These are phyloP conservation scores for Heliconius hewitsoni DNA, from an alignment of 1,140 invertebrate genomes.

Conservation along the genomic window DNA sequence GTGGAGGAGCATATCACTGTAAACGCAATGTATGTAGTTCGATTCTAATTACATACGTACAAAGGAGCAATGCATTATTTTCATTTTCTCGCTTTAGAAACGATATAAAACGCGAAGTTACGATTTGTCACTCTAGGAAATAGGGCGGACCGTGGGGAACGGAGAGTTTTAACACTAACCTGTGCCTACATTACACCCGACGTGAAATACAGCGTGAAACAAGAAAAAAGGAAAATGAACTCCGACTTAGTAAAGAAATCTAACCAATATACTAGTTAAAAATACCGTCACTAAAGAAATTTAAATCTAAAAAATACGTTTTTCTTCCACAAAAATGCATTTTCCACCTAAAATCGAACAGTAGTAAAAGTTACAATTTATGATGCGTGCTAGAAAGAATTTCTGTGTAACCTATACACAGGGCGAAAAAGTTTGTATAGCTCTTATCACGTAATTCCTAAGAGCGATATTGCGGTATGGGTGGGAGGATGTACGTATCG, in stretches of 20 bases:
- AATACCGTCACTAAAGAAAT: neutral
- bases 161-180: too few species aligned
- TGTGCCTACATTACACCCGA: too few species aligned
- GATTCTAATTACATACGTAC: too few species aligned
- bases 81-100: too few species aligned
- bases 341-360: constrained; percentile 27
- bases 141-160: too few species aligned
- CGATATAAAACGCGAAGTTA: too few species aligned
- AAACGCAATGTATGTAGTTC: too few species aligned
- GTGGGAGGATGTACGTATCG: neutral
- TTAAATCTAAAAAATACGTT: constrained; percentile 5
- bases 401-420: constrained; percentile 24
- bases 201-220: too few species aligned
- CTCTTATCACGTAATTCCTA: neutral
- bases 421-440: neutral
- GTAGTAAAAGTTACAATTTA: constrained; percentile 30
- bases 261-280: neutral
- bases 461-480: neutral
- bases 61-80: too few species aligned
- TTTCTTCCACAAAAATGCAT: constrained; percentile 25
- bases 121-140: too few species aligned
- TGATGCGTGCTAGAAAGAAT: constrained; percentile 31
- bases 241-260: neutral
- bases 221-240: too few species aligned
- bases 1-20: neutral